phyloP scores from a whole-genome alignment of 1,140 invertebrate species.

The Coptotermes formosanus region DNA sequence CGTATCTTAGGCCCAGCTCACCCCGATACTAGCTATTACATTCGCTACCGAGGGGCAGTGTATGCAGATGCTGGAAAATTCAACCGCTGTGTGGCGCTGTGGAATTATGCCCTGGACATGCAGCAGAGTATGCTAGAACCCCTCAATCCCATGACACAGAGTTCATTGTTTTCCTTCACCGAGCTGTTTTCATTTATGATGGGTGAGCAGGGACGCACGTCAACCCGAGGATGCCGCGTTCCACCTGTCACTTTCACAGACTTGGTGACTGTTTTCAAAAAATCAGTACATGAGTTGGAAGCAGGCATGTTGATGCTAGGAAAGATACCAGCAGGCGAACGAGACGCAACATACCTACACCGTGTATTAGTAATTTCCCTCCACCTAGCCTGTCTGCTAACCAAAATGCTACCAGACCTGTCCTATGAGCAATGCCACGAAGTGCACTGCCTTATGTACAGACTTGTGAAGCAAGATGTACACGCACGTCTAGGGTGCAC shows the following conservation, averaged over 20 bases:
- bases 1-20: conserved; percentile 89
- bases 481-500: conserved; percentile 66
- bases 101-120: conserved; percentile 97
- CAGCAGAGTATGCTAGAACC: conserved; percentile 90
- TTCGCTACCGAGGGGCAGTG: conserved; percentile 87
- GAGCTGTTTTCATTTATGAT: conserved; percentile 96
- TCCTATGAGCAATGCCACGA: conserved; percentile 42
- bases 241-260: conserved; percentile 77
- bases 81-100: conserved; percentile 85
- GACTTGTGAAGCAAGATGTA: conserved; percentile 75
- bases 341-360: conserved; percentile 74
- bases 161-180: conserved; percentile 87
- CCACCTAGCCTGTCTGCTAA: conserved; percentile 74
- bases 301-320: conserved; percentile 51
- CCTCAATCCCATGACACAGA: conserved; percentile 93
- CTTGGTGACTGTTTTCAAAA: conserved; percentile 56
- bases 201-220: conserved; percentile 67
- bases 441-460: conserved; percentile 50
- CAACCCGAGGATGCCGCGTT: conserved; percentile 67
- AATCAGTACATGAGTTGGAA: conserved; percentile 42
- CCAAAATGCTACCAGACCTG: conserved; percentile 50
- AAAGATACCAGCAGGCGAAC: conserved; percentile 58
- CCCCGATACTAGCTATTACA: conserved; percentile 95
- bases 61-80: conserved; percentile 95
- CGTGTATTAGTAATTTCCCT: conserved; percentile 83